Evolutionary conservation across 1,140 invertebrate species (phyloP).

Genomic region (Drosophila takahashii): DNA sequence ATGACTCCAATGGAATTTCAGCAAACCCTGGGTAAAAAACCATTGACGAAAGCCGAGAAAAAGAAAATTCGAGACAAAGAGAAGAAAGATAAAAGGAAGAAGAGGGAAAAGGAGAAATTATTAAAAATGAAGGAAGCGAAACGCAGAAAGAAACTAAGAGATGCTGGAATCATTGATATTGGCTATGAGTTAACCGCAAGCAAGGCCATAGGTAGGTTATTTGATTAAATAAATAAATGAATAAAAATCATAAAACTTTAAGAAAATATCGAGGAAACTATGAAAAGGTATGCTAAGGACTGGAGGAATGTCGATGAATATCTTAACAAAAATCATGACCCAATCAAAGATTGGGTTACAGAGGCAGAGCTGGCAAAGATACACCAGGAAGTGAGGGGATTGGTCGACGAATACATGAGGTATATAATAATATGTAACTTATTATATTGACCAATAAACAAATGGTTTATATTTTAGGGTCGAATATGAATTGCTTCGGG

Average conservation of each 20-base stretch:
- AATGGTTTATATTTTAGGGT: constrained; percentile 51
- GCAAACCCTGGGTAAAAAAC: constrained; percentile 73
- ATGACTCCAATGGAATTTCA: constrained; percentile 86
- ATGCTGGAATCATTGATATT: constrained; percentile 78
- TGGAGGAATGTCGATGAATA: constrained; percentile 85
- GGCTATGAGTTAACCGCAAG: constrained; percentile 50
- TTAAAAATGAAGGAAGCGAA: constrained; percentile 74
- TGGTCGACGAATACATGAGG: constrained; percentile 87
- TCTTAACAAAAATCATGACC: constrained; percentile 84
- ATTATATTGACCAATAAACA: neutral
- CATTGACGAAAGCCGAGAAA: constrained; percentile 75
- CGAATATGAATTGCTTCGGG: constrained; percentile 86
- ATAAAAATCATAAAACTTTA: neutral
- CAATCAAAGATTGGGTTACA: constrained; percentile 85
- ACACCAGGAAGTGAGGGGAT: constrained; percentile 86
- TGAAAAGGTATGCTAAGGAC: constrained; percentile 84
- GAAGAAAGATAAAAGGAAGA: constrained; percentile 52
- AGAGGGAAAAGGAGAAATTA: constrained; percentile 61
- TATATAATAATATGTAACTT: constrained; percentile 19
- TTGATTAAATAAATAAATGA: no score
- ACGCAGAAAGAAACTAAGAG: constrained; percentile 69
- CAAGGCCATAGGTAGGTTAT: constrained; percentile 60
- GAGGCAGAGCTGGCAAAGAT: constrained; percentile 86
- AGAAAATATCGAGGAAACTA: constrained; percentile 73
- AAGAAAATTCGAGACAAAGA: constrained; percentile 63